A percentile compares a stretch with the other conserved stretches of the same genome.
phyloP scores from a whole-genome alignment of 2,113 vertebrate species.

The Antennarius striatus region DNA sequence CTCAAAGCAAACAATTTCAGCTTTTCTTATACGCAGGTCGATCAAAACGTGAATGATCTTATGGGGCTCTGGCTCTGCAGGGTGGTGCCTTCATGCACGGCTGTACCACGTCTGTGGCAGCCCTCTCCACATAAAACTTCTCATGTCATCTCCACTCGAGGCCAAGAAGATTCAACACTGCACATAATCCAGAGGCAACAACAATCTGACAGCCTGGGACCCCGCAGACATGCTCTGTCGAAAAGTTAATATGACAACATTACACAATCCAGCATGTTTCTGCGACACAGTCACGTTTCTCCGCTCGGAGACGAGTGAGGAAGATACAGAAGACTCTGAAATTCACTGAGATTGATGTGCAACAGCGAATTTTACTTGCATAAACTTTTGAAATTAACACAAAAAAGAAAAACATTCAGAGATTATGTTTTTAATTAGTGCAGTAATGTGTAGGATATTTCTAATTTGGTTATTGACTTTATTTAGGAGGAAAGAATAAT shows the following conservation, averaged over 20 bases:
- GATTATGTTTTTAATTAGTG: too few relatives aligned
- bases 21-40: background rate
- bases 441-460: too few relatives aligned
- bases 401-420: too few relatives aligned
- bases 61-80: constrained; percentile 11
- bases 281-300: constrained; percentile 12
- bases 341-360: too few relatives aligned
- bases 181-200: constrained; percentile 42
- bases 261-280: constrained; percentile 29
- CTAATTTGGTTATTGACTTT: too few relatives aligned
- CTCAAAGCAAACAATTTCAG: constrained; percentile 4
- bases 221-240: constrained; percentile 2
- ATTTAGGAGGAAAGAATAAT: too few relatives aligned
- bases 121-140: constrained; percentile 29
- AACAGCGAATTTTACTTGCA: too few relatives aligned
- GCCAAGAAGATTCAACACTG: constrained; percentile 24
- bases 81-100: constrained; percentile 23
- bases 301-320: background rate
- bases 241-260: constrained; percentile 44
- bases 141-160: constrained; percentile 42
- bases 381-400: too few relatives aligned
- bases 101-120: constrained; percentile 7
- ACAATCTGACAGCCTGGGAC: constrained; percentile 30
- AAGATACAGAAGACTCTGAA: background rate
- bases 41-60: constrained; percentile 22